Percentiles rank a stretch among this genome's conserved stretches.
phyloP scores from a whole-genome alignment of 2,888 invertebrate species.

The Synanthedon myopaeformis region DNA sequence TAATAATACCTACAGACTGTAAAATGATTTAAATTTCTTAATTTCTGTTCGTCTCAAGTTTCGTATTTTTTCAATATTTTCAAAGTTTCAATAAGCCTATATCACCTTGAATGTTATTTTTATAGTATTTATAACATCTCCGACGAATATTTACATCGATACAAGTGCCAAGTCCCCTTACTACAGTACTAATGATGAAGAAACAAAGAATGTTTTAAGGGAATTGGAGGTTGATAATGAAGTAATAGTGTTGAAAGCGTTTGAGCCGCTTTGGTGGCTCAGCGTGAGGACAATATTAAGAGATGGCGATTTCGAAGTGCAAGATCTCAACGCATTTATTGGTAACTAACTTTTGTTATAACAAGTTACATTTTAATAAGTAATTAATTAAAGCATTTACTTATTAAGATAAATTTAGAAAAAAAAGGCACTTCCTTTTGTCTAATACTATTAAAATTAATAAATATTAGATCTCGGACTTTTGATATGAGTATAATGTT shows the following conservation, averaged over 20 bases:
- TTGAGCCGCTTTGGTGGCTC: constrained; percentile 49
- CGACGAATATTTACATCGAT: constrained; percentile 66
- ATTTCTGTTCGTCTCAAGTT: too few relatives aligned
- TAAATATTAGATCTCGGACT: too few relatives aligned
- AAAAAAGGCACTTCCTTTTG: too few relatives aligned
- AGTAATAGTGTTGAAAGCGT: constrained; percentile 40
- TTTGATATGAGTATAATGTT: too few relatives aligned
- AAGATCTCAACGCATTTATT: constrained; percentile 62
- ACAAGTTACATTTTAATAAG: too few relatives aligned
- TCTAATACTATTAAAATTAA: too few relatives aligned
- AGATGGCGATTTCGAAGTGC: constrained; percentile 59
- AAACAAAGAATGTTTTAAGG: constrained; percentile 17
- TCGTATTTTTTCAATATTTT: not conserved
- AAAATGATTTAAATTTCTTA: too few relatives aligned
- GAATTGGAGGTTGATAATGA: constrained; percentile 19
- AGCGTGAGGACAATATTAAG: constrained; percentile 48
- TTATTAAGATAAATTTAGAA: too few relatives aligned
- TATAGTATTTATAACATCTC: constrained; percentile 69
- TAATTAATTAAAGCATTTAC: too few relatives aligned
- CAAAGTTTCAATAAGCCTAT: constrained; percentile 4
- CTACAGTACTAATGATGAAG: constrained; percentile 61
- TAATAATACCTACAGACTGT: too few relatives aligned
- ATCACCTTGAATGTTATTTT: constrained; percentile 31
- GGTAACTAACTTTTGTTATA: constrained; percentile 30
- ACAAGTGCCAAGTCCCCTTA: constrained; percentile 49